phyloP scores from a whole-genome alignment of 2,113 vertebrate species.

The Salvelinus namaycush region DNA sequence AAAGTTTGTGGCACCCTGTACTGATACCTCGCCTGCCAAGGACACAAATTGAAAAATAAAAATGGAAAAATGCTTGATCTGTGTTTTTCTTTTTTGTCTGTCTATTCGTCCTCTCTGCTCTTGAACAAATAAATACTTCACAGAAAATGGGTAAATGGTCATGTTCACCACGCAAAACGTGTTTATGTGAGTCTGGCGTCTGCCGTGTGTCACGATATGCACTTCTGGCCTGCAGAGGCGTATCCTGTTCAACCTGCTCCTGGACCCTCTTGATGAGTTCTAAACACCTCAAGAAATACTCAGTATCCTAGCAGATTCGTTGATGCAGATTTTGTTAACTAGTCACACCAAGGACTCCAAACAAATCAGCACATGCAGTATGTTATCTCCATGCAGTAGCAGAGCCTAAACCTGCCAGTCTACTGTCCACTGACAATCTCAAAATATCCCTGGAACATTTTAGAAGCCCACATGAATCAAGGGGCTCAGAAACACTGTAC shows the following conservation, averaged over 20 bases:
- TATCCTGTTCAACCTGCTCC: neutral
- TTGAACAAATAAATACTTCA: neutral
- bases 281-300: neutral
- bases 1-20: neutral
- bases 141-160: neutral
- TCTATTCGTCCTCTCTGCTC: neutral
- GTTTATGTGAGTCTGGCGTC: neutral
- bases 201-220: neutral
- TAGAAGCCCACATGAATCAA: constrained; percentile 45
- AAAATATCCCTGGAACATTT: constrained; percentile 24
- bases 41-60: constrained; percentile 1
- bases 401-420: constrained; percentile 17
- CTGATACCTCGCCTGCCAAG: neutral
- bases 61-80: neutral
- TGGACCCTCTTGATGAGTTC: neutral
- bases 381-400: constrained; percentile 17
- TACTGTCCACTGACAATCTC: constrained; percentile 12
- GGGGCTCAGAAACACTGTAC: constrained; percentile 16
- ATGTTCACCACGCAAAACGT: neutral
- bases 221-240: neutral
- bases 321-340: constrained; percentile 1
- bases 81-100: neutral
- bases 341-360: constrained; percentile 7
- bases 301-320: neutral
- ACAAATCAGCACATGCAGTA: constrained; percentile 16